Conservation (phyloP, 2,888 invertebrate species). For the Campoplex nolae region DNA sequence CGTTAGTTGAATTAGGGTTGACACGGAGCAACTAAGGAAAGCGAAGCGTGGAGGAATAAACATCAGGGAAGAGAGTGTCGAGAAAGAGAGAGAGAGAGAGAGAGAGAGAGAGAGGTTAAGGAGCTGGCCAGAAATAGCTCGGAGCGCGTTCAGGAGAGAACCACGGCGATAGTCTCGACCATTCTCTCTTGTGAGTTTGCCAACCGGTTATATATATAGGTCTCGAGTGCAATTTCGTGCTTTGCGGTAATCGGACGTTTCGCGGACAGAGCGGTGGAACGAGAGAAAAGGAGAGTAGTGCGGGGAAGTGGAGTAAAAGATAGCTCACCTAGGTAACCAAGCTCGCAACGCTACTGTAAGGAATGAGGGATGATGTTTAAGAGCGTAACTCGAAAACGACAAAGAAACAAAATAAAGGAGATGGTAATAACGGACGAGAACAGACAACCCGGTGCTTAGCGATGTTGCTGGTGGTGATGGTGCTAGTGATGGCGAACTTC, state of each 20-base stretch:
- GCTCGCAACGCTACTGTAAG: slow-evolving; percentile 20
- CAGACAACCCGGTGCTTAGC: slow-evolving; percentile 48
- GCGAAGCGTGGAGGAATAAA: slow-evolving; percentile 32
- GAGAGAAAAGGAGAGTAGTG: slow-evolving; percentile 15
- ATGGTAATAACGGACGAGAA: slow-evolving; percentile 48
- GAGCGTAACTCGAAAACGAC: slow-evolving; percentile 45
- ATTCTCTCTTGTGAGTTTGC: slow-evolving; percentile 60
- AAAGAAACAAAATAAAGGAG: slow-evolving; percentile 48
- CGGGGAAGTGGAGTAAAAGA: neutral
- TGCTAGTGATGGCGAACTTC: slow-evolving; percentile 62
- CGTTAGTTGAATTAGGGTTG: slow-evolving; percentile 60
- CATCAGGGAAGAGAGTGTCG: slow-evolving; percentile 14
- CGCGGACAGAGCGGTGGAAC: slow-evolving; percentile 44
- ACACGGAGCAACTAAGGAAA: slow-evolving; percentile 24
- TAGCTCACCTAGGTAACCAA: slow-evolving; percentile 45
- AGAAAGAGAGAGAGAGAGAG: slow-evolving; percentile 4
- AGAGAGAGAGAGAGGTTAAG: slow-evolving; percentile 30
- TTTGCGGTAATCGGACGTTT: slow-evolving; percentile 72
- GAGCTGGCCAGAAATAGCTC: slow-evolving; percentile 33
- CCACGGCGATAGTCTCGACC: slow-evolving; percentile 65
- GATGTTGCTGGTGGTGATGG: slow-evolving; percentile 49
- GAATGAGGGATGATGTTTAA: slow-evolving; percentile 54
- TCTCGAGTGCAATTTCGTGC: slow-evolving; percentile 74
- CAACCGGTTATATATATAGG: slow-evolving; percentile 63
- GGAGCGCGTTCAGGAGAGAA: slow-evolving; percentile 35